phyloP scores from a whole-genome alignment of 1,140 invertebrate species.

The Cotesia typhae region DNA sequence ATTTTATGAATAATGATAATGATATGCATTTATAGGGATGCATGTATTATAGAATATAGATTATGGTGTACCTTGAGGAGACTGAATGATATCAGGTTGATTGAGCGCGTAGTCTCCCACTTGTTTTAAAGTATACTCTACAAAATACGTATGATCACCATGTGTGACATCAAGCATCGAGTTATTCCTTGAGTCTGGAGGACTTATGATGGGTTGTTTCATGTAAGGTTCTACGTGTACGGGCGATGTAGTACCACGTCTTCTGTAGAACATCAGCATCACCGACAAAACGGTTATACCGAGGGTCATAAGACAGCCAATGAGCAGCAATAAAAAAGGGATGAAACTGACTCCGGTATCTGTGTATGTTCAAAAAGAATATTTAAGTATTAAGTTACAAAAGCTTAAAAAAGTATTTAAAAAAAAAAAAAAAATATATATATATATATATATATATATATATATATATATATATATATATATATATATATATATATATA shows the following conservation, averaged over 20 bases:
- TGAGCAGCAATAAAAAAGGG: slow-evolving; percentile 70
- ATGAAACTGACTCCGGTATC: slow-evolving; percentile 71
- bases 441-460: background rate
- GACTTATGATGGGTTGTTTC: slow-evolving; percentile 69
- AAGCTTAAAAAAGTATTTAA: background rate
- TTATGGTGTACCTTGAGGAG: slow-evolving; percentile 62
- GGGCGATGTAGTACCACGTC: slow-evolving; percentile 62
- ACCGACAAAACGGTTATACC: slow-evolving; percentile 71
- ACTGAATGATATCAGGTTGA: slow-evolving; percentile 68
- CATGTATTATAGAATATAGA: slow-evolving; percentile 10
- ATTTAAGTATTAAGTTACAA: background rate
- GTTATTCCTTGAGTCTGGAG: slow-evolving; percentile 64
- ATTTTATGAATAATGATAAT: background rate
- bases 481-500: background rate
- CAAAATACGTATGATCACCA: slow-evolving; percentile 67
- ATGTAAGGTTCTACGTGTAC: slow-evolving; percentile 65
- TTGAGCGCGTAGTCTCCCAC: slow-evolving; percentile 63
- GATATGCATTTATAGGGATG: slow-evolving; percentile 34
- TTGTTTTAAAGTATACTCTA: slow-evolving; percentile 67
- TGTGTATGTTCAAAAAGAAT: slow-evolving; percentile 52
- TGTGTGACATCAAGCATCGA: slow-evolving; percentile 67
- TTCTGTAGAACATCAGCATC: slow-evolving; percentile 66
- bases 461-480: background rate
- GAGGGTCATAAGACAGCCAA: slow-evolving; percentile 71
- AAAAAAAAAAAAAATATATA: slow-evolving; percentile 3